Base-by-base conservation (phyloP, 2,888 invertebrate genomes). In the Scrobipalpa atriplicella region DNA sequence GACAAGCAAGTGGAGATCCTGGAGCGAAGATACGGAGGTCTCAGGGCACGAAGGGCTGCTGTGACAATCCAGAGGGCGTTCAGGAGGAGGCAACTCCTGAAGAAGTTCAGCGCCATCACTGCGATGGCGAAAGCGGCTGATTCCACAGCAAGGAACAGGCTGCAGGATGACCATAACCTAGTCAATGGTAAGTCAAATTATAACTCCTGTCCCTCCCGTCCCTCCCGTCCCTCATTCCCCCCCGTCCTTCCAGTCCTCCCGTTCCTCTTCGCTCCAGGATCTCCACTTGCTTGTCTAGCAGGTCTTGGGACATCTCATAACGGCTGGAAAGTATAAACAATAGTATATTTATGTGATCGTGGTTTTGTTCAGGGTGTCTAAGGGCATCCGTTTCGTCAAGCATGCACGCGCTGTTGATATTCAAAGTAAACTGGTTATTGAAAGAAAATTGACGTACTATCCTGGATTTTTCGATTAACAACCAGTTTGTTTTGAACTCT, bases 1-100 rank as follows among this genome's bases (percentile, higher is more conserved):
- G 98, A 98, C 87, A 98, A 98, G 91, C 98, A 98, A 94, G 97
- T 98, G 77, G 98, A 99, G 93, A 96, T 99, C 91, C 93, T 99
- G 81, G 99, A 99, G 90, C 94, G 98, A 75, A 98, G 99, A 87
- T 99, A 99, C 95, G 99, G 99, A 54, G 99, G 99, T 19, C 94
- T 97, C 66, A 94, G 97, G 76, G 98, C 99, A 2, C 94, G 99
- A 66, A 95, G 96, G 78, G 99, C 99, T 3, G 99, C 99, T 38
- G 94, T 98, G 70, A 97, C 97, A 72, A 99, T 99, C 73, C 99
- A 99, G 86, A 94, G 99, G 75, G 99, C 29, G 29, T 29, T 29
- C 29, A 29, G 29, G 5, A 29, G 29, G 5, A 29, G 29, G 5
- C 29, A 29, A 5, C 29, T 29, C 5, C 29, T 29, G 29, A 29